Percentiles rank a stretch among this genome's conserved stretches.
Conservation (phyloP, 2,113 vertebrate species). For the Brachionichthys hirsutus region DNA sequence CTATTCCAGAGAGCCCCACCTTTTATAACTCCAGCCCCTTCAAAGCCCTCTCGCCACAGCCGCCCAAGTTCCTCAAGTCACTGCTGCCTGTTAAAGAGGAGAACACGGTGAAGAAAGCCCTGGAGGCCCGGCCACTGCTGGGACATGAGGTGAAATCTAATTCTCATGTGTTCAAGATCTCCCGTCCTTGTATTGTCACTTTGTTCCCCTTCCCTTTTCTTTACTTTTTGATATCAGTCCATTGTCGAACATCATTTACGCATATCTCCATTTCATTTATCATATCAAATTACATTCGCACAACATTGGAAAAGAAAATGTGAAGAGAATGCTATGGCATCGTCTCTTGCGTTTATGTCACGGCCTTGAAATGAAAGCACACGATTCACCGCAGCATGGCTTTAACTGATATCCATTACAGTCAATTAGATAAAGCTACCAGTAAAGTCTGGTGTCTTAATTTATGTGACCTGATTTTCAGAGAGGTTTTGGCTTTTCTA, state of each 20-base stretch:
- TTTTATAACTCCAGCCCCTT: conserved; percentile 88
- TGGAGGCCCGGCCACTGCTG: conserved; percentile 90
- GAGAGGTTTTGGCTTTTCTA: conserved; percentile 26
- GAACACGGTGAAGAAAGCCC: conserved; percentile 82
- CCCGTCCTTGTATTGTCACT: neutral
- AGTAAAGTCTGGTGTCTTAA: neutral
- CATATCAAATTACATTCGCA: too few species aligned
- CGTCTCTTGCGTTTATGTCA: neutral
- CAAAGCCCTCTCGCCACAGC: conserved; percentile 92
- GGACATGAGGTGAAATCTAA: conserved; percentile 85
- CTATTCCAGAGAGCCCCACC: conserved; percentile 81
- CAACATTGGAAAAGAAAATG: too few species aligned
- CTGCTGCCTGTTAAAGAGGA: conserved; percentile 95
- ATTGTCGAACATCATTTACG: conserved; percentile 2
- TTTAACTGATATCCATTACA: conserved; percentile 19
- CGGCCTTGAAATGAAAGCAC: conserved; percentile 11
- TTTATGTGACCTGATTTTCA: conserved; percentile 13
- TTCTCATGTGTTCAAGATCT: neutral
- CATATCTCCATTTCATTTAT: too few species aligned
- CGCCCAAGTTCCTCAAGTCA: conserved; percentile 94
- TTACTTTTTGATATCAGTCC: conserved; percentile 22
- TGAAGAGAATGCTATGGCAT: neutral
- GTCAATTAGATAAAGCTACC: conserved; percentile 1
- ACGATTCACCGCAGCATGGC: conserved; percentile 44
- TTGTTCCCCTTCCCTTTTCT: conserved; percentile 2